Percentiles rank a stretch among this genome's conserved stretches.
Conservation (phyloP, 2,797 vertebrate genomes). For the Miopithecus talapoin region DNA sequence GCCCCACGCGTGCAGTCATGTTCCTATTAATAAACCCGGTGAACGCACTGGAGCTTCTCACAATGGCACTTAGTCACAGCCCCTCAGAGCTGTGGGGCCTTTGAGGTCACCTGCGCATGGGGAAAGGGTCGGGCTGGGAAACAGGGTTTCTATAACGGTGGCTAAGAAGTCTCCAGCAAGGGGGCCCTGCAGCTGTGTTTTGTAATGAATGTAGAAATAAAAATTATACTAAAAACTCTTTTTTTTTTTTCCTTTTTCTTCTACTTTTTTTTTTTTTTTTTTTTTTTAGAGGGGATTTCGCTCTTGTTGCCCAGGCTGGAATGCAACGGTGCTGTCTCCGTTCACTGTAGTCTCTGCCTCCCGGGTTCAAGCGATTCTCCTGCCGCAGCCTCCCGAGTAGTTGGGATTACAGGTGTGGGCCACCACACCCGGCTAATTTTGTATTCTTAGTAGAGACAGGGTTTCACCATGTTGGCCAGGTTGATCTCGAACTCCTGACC, state of each 20-base stretch:
- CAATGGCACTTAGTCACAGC: not conserved
- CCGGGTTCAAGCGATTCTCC: no score
- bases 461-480: no score
- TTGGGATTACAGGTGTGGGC: no score
- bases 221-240: not conserved
- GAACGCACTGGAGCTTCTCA: not conserved
- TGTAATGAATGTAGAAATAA: not conserved
- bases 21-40: constrained; percentile 1
- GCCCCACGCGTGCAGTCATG: not conserved
- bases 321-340: no score
- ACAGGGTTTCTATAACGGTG: not conserved
- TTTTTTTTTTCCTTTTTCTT: not conserved
- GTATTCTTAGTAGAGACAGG: no score
- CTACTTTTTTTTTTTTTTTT: not conserved
- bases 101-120: not conserved
- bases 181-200: not conserved
- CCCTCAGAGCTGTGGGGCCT: not conserved
- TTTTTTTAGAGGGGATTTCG: no score
- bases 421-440: no score
- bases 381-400: no score
- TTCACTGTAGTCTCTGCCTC: no score
- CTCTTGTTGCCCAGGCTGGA: no score
- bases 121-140: not conserved
- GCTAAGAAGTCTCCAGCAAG: not conserved
- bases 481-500: no score